Base-by-base conservation (phyloP, 2,113 vertebrate genomes). In the Trichomycterus rosablanca region DNA sequence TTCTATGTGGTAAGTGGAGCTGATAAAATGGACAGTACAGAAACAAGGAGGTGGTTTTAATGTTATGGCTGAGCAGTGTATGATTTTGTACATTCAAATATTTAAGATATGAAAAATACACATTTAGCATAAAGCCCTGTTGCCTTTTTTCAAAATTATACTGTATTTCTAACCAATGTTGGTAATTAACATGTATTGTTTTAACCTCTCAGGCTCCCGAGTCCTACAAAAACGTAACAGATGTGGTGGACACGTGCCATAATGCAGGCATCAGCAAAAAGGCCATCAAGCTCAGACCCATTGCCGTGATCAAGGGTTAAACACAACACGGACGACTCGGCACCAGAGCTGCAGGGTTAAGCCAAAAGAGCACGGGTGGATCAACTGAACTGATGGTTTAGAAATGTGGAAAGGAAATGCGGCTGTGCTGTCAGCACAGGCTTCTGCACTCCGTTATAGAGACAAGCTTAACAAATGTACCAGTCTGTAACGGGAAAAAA, bases 191-290 rank as follows among this genome's bases (percentile, higher is more conserved):
- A 8, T 14, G 1, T 10, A 14, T 1, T 55, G 23, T 16, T 34
- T 9, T 26, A 57, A 1, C 14, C 4, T 26, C 2, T 39, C 72
- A 97, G 96, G 96, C 94, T 66, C 95, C 96, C 1, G 93, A 98
- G 58, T 99, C 96, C 4, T 97, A 99, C 23, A 99, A 99, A 74
- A 98, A 99, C 0, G 96, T 98, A 75, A 97, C 93, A 0, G 96
- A 98, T 37, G 96, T 98, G 2, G 94, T 99, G 35, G 89, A 99
- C 73, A 98, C 96, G 14, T 99, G 96, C 71, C 94, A 98, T 0
- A 90, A 91, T 42, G 96, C 94, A 2, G 95, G 96, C 2, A 98
- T 99, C 86, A 98, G 96, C 70, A 95, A 90, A 84, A 99, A 99
- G 77, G 92, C 96, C 49, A 97, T 99, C 74, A 99, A 99, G 72